Percentiles rank a stretch among this genome's conserved stretches.
Conservation (phyloP, 2,113 vertebrate species). For the Ceyx melanurus region DNA sequence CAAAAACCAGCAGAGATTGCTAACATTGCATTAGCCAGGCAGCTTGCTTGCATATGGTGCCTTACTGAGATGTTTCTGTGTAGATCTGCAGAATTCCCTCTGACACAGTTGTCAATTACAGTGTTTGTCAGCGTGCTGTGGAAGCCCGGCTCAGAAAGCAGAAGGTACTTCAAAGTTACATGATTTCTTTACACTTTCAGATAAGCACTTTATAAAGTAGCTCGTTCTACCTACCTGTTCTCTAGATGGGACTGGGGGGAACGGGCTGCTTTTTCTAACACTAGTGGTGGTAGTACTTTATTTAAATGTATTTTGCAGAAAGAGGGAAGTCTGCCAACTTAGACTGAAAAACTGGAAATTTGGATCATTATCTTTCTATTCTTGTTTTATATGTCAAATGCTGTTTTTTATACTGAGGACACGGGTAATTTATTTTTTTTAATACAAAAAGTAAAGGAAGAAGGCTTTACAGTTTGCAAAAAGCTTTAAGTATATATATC, state of each 20-base stretch:
- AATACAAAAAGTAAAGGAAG: neutral
- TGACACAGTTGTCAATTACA: neutral
- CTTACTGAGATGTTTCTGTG: neutral
- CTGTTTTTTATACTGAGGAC: neutral
- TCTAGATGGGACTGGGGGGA: accelerated
- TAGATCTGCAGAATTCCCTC: neutral
- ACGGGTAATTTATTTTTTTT: neutral
- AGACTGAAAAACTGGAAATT: neutral
- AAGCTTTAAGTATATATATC: neutral
- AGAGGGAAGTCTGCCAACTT: neutral
- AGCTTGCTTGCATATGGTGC: neutral
- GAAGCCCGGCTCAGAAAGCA: neutral
- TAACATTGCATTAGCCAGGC: neutral
- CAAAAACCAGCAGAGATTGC: neutral
- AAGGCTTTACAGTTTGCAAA: neutral
- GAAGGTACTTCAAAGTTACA: neutral
- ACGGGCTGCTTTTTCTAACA: neutral
- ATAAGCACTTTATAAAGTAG: neutral
- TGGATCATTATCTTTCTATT: neutral
- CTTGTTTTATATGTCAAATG: neutral
- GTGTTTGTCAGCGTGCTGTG: neutral
- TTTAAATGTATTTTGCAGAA: neutral
- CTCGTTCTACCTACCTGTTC: neutral
- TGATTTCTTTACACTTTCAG: neutral
- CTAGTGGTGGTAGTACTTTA: neutral